phyloP scores from a whole-genome alignment of 2,113 vertebrate species.

The Eubucco bourcierii region DNA sequence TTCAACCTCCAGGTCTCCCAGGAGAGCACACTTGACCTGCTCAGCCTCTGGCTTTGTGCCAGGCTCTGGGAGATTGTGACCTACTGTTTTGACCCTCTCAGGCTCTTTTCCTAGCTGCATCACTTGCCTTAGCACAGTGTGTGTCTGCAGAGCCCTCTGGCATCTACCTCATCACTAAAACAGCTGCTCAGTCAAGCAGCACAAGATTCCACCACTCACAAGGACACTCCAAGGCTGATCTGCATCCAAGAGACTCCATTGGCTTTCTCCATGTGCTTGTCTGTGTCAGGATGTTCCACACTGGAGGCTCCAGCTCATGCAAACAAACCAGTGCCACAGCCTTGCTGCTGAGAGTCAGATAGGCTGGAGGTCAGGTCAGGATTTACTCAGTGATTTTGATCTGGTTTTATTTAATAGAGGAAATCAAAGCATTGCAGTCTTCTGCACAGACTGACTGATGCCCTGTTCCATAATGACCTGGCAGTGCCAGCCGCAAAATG shows the following conservation, averaged over 20 bases:
- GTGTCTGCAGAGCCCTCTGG: neutral
- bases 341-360: neutral
- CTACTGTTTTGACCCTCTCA: neutral
- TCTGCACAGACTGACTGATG: neutral
- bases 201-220: neutral
- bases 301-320: neutral
- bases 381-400: neutral
- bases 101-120: neutral
- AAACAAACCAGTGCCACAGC: neutral
- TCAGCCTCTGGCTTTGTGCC: neutral
- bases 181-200: neutral
- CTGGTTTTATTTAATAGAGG: neutral
- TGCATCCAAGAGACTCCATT: accelerated
- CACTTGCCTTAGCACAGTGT: accelerated
- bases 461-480: neutral
- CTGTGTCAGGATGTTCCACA: neutral
- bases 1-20: neutral
- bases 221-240: neutral
- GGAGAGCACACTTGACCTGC: neutral
- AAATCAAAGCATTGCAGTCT: neutral
- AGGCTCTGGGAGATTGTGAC: neutral
- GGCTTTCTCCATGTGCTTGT: accelerated
- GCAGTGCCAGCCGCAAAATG: neutral
- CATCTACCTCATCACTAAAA: neutral
- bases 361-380: neutral